Evolutionary conservation across 2,888 invertebrate species (phyloP).

Genomic region (Athripsodes cinereus): DNA sequence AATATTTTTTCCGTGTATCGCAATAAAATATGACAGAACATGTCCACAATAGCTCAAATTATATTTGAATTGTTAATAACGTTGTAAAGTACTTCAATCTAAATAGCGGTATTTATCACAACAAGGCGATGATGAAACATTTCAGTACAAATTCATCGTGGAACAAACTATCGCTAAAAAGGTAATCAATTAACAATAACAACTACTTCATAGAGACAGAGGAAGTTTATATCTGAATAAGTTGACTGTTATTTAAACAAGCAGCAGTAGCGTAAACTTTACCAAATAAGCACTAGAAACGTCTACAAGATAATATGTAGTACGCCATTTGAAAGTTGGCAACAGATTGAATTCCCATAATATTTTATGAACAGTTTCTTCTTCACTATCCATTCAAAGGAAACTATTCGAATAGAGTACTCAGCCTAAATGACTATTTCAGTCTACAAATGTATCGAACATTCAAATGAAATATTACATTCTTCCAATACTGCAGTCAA

Average conservation of each 20-base stretch:
- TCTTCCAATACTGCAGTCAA: not conserved
- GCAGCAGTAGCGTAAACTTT: not conserved
- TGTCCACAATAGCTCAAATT: too few relatives aligned
- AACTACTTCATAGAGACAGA: too few relatives aligned
- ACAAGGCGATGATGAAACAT: too few relatives aligned
- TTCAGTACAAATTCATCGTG: too few relatives aligned
- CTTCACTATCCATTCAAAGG: not conserved
- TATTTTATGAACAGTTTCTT: not conserved
- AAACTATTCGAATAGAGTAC: not conserved
- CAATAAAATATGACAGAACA: too few relatives aligned
- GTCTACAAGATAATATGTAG: not conserved
- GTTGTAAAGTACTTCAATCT: too few relatives aligned
- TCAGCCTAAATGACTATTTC: not conserved
- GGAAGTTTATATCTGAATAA: too few relatives aligned
- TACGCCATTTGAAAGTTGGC: not conserved
- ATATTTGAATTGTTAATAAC: too few relatives aligned
- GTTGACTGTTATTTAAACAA: not conserved
- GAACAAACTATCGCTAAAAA: too few relatives aligned
- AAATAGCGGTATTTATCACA: too few relatives aligned
- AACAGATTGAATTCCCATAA: not conserved
- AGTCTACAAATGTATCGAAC: not conserved
- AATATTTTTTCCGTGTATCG: too few relatives aligned
- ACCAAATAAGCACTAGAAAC: not conserved
- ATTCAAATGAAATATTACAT: slow-evolving; percentile 1
- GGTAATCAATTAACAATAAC: too few relatives aligned